These are phyloP conservation scores for Gavialis gangeticus DNA, from an alignment of 2,113 vertebrate genomes.

Conservation along the genomic window DNA sequence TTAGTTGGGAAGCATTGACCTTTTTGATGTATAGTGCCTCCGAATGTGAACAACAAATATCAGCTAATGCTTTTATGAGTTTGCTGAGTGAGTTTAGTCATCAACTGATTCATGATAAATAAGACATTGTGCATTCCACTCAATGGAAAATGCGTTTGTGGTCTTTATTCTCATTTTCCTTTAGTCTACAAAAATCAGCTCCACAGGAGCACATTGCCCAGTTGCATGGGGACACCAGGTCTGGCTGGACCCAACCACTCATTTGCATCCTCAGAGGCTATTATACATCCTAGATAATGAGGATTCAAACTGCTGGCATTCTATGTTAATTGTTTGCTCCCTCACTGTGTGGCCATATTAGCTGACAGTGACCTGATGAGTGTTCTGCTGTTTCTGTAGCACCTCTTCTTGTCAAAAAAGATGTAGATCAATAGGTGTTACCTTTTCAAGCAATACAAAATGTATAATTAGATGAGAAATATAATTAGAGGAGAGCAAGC, in stretches of 20 bases:
- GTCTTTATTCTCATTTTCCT: slow-evolving; percentile 15
- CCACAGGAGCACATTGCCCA: slow-evolving; percentile 1
- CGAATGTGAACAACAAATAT: slow-evolving; percentile 68
- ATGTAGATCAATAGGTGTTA: slow-evolving; percentile 68
- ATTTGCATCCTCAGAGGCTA: slow-evolving; percentile 48
- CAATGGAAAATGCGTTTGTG: slow-evolving; percentile 60
- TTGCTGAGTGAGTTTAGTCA: slow-evolving; percentile 58
- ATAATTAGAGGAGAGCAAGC: slow-evolving; percentile 55
- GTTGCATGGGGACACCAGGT: background rate
- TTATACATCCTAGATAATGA: slow-evolving; percentile 39
- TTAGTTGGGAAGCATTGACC: slow-evolving; percentile 74
- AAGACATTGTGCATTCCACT: slow-evolving; percentile 15
- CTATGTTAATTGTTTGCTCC: slow-evolving; percentile 62
- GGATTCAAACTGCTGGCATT: slow-evolving; percentile 31
- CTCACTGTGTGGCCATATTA: slow-evolving; percentile 56
- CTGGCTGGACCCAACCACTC: background rate
- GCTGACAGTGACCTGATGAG: slow-evolving; percentile 63
- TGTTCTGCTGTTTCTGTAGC: slow-evolving; percentile 57
- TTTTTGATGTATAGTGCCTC: slow-evolving; percentile 70
- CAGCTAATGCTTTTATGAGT: slow-evolving; percentile 72
- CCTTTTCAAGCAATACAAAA: background rate
- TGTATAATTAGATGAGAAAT: slow-evolving; percentile 43
- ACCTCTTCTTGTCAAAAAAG: slow-evolving; percentile 40
- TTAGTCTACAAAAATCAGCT: slow-evolving; percentile 26
- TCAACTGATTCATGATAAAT: slow-evolving; percentile 66